A percentile compares a stretch with the other conserved stretches of the same genome.
Conservation (phyloP, 2,113 vertebrate species). For the Ranitomeya variabilis region DNA sequence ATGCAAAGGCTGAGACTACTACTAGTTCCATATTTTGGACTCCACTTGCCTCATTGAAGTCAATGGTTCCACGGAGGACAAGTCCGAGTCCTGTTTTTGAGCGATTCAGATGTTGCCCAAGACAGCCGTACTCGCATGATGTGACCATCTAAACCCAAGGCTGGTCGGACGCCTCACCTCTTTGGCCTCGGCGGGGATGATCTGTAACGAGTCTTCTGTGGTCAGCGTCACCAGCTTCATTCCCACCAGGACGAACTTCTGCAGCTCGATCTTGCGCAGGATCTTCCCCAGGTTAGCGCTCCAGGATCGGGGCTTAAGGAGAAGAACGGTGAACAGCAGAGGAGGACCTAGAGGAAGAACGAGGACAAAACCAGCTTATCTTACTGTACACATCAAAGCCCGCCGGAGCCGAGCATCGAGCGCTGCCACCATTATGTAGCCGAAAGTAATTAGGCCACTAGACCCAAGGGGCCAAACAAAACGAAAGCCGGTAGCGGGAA, state of each 20-base stretch:
- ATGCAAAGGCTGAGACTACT: too few species aligned
- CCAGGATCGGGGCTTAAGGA: conserved; percentile 73
- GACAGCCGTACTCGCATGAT: too few species aligned
- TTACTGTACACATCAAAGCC: conserved; percentile 30
- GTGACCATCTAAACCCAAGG: background rate
- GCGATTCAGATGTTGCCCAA: too few species aligned
- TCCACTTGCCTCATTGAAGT: too few species aligned
- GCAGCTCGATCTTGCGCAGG: conserved; percentile 61
- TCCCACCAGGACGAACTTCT: conserved; percentile 69
- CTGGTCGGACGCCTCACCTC: conserved; percentile 61
- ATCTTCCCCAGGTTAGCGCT: conserved; percentile 61
- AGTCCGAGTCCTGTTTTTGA: too few species aligned
- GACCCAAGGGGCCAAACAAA: conserved; percentile 11
- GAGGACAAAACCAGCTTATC: background rate
- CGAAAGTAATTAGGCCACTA: background rate
- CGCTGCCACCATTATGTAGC: background rate
- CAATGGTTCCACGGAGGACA: too few species aligned
- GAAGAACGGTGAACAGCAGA: conserved; percentile 67
- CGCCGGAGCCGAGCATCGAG: background rate
- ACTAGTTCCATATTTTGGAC: too few species aligned
- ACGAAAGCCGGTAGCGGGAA: background rate
- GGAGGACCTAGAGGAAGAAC: conserved; percentile 65
- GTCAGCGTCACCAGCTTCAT: conserved; percentile 66
- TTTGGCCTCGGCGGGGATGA: conserved; percentile 51
- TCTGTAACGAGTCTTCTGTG: conserved; percentile 43